Base-by-base conservation (phyloP, 2,888 invertebrate species). In the Frankliniella fusca region DNA sequence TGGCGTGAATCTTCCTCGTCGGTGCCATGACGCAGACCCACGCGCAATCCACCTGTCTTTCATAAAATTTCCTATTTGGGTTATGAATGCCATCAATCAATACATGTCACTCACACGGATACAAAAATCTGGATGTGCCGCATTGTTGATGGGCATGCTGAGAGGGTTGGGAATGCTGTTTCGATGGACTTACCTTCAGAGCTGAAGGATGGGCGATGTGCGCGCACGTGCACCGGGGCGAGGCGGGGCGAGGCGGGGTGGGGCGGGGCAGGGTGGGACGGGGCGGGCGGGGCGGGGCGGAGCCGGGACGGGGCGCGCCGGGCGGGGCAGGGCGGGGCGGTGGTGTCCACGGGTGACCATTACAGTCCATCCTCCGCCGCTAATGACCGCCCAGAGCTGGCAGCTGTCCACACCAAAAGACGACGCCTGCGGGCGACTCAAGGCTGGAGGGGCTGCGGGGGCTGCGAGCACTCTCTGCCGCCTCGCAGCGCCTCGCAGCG, bases 401-500 rank as follows among this genome's bases (percentile, higher is more conserved):
- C 70, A 76, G 70, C 70, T 76, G 70, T 76, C 70, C 23, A 27
- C 70, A 27, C 70, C 70, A 76, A 38, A 61, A 61, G 61, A 61
- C 61, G 18, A 61, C 27, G 70, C 70, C 54, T 20, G 2, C 54
- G 38, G 38, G 38, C 5, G 38, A 38, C 38, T 38, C 38, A 38
- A 38, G 38, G 38, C 38, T 38, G 38, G 38, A 38, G 38, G 38
- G 38, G 38, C 38, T 38, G 54, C 54, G 38, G 38, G 3, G 38
- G 38, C 3, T 2, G 38, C 2, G 5, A 38, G 38, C 38, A 38
- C 38, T 38, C 38, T 38, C 38, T 38, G 38, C 38, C 54, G 54
- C 54, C 61, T 7, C 61, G 61, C 61, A 2, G 3, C 38, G 38
- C 38, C 38, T 5, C 38, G 38, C 38, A n/a, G n/a, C n/a, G n/a